Percentiles rank a stretch among this genome's conserved stretches.
Conservation (phyloP, 1,140 invertebrate species). For the Zaprionus camerounensis region DNA sequence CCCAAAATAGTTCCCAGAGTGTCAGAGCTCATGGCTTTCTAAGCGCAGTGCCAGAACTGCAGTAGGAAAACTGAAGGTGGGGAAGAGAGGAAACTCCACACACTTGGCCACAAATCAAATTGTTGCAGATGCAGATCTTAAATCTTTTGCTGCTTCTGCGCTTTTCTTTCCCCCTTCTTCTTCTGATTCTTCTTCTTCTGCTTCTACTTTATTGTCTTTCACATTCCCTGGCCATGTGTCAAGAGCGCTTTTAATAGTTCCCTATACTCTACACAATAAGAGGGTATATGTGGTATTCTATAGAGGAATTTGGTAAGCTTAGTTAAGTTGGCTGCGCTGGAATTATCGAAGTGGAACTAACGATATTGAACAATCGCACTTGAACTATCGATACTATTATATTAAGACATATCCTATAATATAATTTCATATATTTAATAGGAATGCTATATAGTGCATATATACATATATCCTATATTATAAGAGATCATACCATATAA, state of each 20-base stretch:
- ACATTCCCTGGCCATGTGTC: slow-evolving; percentile 51
- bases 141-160: slow-evolving; percentile 10
- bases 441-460: too few species aligned
- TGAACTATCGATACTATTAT: too few species aligned
- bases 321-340: neutral
- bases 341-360: neutral
- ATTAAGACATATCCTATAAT: neutral
- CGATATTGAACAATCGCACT: neutral
- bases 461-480: too few species aligned
- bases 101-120: slow-evolving; percentile 70
- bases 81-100: neutral
- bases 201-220: slow-evolving; percentile 11
- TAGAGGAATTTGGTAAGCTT: neutral
- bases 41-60: slow-evolving; percentile 44
- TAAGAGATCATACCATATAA: too few species aligned
- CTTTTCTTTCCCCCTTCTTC: neutral
- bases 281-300: neutral
- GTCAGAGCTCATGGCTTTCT: slow-evolving; percentile 46
- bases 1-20: slow-evolving; percentile 25
- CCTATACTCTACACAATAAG: neutral
- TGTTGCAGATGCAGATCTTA: slow-evolving; percentile 45
- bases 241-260: slow-evolving; percentile 27
- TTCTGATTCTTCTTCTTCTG: neutral
- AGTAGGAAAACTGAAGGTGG: neutral
- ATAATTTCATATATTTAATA: neutral